Evolutionary conservation across 2,888 invertebrate genomes (phyloP), one percentile per base, ranked within the genome.

Genomic region (Strigamia transsilvanica): DNA sequence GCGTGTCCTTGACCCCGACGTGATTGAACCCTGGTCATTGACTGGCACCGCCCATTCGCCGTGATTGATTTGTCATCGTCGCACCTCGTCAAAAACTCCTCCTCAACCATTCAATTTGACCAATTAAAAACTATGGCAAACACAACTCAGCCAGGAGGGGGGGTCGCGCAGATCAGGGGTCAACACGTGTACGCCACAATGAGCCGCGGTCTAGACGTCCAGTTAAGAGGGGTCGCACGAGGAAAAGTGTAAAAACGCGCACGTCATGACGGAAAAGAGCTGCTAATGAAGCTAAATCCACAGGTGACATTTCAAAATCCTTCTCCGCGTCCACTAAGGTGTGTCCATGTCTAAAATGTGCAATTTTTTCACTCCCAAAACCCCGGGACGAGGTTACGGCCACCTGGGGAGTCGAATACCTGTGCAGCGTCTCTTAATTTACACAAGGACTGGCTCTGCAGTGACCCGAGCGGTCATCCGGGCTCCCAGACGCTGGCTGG

Each of bases 261-360:
- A 18, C 51, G 51, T 51, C 51, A 51, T 51, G 51, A 51, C 51
- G 18, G 51, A 51, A 51, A 51, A 51, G 51, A 51, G 4, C 6
- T 51, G n/a, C 51, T 51, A 51, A 51, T 51, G 51, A 51, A 51
- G 51, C 51, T 51, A 51, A 51, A 51, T 51, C 51, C 51, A 51
- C 51, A 51, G 51, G 15, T 51, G 18, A 51, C 18, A 51, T 6
- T 18, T 10, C 10, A 51, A 15, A 51, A 13, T 6, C 18, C 6
- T 18, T 13, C 51, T 18, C 6, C 51, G 6, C 51, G 10, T 18
- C 6, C n/a, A 18, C 51, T 0, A 7, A 51, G 51, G 51, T 51
- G 51, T 51, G 51, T 51, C 51, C 51, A 51, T 51, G 18, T 51
- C 51, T 1, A 51, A 51, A 51, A 2, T 4, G 18, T 4, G 18